Evolutionary conservation across 2,797 vertebrate genomes (phyloP), one percentile per base, ranked within the genome.

Genomic region (Protonibea diacanthus): DNA sequence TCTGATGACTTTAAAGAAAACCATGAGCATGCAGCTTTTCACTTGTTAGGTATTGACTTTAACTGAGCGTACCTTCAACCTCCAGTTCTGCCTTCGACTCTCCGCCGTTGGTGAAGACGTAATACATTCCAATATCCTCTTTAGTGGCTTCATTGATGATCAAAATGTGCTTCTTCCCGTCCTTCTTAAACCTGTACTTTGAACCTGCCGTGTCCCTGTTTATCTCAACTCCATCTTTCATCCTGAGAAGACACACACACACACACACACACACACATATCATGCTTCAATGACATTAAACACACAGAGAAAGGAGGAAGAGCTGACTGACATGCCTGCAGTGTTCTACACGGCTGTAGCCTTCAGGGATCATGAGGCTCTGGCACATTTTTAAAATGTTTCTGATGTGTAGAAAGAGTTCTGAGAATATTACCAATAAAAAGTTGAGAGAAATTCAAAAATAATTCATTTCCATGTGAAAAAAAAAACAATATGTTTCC

Each of bases 181-280:
- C 97, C 77, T 98, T 99, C 92, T 98, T 99, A 86, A 99, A 95
- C 84, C 97, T 95, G 86, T 96, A 98, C 86, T 96, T 97, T n/a
- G 96, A 96, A 61, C 91, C 91, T 14, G 89, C 84, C 0, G 63
- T 90, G 0, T 97, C 97, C 71, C 94, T 94, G 7, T 91, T 97
- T 80, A 99, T 66, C 87, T 99, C 98, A 27, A 96, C 96, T 0
- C 96, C 98, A 1, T 98, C 96, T 84, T 98, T 99, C 93, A 91
- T 95, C 98, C 98, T 99, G 82, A 78, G 52, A 14, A 80, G 25
- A 38, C 6, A 67, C 57, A 65, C 25, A 64, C 8, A 44, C 3
- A 71, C 29, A 58, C 70, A 74, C 51, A 71, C 27, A 79, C 52
- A 51, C 44, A 40, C 18, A 20, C 20, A 62, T 6, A 48, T 23